Evolutionary conservation across 1,140 invertebrate species (phyloP).

Genomic region (Trichonephila inaurata): DNA sequence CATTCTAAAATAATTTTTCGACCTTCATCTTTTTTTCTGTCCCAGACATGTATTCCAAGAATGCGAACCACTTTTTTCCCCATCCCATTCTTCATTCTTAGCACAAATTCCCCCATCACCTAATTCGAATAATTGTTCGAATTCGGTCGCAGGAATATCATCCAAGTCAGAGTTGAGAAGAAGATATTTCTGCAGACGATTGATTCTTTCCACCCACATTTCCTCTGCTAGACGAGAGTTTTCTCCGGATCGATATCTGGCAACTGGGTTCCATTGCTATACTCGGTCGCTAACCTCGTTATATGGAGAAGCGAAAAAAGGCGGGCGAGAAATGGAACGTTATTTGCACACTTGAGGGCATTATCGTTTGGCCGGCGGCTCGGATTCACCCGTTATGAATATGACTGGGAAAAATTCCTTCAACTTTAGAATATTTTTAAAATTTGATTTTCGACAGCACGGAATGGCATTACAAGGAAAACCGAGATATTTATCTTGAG

Average conservation of each 20-base stretch:
- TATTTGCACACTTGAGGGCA: constrained; percentile 37
- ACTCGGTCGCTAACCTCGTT: constrained; percentile 61
- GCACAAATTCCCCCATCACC: not conserved
- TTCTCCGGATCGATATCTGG: constrained; percentile 43
- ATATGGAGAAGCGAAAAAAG: constrained; percentile 1
- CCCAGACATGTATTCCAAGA: not conserved
- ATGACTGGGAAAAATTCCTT: not conserved
- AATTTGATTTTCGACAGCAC: not conserved
- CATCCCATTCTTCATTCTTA: not conserved
- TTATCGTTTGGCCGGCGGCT: constrained; percentile 43
- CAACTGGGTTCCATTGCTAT: constrained; percentile 6
- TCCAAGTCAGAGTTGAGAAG: not conserved
- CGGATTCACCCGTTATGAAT: not conserved
- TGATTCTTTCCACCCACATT: not conserved
- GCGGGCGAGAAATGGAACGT: constrained; percentile 44
- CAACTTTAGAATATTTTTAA: not conserved
- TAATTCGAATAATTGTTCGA: not conserved
- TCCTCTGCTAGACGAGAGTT: not conserved
- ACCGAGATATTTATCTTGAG: too few relatives aligned
- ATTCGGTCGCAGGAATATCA: not conserved
- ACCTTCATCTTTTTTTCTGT: not conserved
- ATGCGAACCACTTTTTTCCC: not conserved
- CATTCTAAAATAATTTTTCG: not conserved
- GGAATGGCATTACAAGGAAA: not conserved
- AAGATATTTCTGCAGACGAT: constrained; percentile 9